Evolutionary conservation across 2,113 vertebrate genomes (phyloP).

Genomic region (Cairina moschata): DNA sequence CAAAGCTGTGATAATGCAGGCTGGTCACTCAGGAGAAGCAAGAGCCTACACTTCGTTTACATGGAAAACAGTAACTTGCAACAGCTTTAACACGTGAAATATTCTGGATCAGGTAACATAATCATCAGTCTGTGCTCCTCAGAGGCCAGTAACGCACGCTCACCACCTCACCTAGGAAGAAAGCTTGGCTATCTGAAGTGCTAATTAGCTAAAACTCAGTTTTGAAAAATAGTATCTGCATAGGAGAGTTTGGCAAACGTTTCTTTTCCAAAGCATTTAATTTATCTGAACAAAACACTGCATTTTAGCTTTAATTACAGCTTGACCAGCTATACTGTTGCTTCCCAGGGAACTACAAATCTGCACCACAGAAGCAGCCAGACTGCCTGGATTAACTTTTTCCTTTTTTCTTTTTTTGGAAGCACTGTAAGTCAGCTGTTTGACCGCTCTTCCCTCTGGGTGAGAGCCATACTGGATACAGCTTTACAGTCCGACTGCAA

Average conservation of each 20-base stretch:
- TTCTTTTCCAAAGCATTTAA: not conserved
- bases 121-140: not conserved
- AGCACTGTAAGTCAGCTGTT: not conserved
- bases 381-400: not conserved
- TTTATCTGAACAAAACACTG: slow-evolving; percentile 22
- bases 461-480: not conserved
- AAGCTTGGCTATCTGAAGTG: not conserved
- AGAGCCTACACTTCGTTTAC: not conserved
- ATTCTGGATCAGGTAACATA: not conserved
- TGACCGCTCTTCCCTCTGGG: not conserved
- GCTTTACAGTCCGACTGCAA: slow-evolving; percentile 7
- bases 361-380: not conserved
- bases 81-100: not conserved
- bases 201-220: not conserved
- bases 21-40: not conserved
- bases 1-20: not conserved
- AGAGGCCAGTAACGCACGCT: not conserved
- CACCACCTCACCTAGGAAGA: not conserved
- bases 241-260: not conserved
- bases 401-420: not conserved
- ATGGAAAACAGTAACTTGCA: not conserved
- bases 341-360: not conserved
- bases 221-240: not conserved
- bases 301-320: slow-evolving; percentile 25
- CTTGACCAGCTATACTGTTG: not conserved